A percentile compares a stretch with the other conserved stretches of the same genome.
Conservation (phyloP, 2,113 vertebrate genomes). For the Tachysurus vachellii region DNA sequence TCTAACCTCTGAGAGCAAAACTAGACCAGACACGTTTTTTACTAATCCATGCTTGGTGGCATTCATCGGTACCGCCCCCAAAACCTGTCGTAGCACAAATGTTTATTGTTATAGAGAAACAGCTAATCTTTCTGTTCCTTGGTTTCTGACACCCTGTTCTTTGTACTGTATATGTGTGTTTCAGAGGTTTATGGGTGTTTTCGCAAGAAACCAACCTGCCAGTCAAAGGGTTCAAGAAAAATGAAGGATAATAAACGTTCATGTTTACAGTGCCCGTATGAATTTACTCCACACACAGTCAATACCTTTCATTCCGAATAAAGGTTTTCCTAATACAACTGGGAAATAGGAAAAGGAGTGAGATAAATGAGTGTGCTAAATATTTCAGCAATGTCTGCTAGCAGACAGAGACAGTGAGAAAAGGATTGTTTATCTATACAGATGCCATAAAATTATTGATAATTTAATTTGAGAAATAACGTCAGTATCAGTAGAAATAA, state of each 20-base stretch:
- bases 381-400: slow-evolving; percentile 4
- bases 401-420: background rate
- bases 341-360: background rate
- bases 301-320: background rate
- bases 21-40: slow-evolving; percentile 38
- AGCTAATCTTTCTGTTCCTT: slow-evolving; percentile 8
- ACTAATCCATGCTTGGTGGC: background rate
- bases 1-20: slow-evolving; percentile 10
- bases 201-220: background rate
- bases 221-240: background rate
- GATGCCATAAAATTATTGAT: background rate
- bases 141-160: background rate
- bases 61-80: slow-evolving; percentile 4
- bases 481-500: too few relatives aligned
- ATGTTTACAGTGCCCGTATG: background rate
- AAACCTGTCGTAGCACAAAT: slow-evolving; percentile 25
- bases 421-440: background rate
- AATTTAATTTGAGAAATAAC: background rate
- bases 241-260: background rate
- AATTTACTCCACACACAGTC: background rate
- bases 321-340: background rate
- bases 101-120: slow-evolving; percentile 19
- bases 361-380: background rate
- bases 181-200: background rate
- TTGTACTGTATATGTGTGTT: background rate